Evolutionary conservation across 2,113 vertebrate genomes (phyloP).

Genomic region (Pteropus alecto): DNA sequence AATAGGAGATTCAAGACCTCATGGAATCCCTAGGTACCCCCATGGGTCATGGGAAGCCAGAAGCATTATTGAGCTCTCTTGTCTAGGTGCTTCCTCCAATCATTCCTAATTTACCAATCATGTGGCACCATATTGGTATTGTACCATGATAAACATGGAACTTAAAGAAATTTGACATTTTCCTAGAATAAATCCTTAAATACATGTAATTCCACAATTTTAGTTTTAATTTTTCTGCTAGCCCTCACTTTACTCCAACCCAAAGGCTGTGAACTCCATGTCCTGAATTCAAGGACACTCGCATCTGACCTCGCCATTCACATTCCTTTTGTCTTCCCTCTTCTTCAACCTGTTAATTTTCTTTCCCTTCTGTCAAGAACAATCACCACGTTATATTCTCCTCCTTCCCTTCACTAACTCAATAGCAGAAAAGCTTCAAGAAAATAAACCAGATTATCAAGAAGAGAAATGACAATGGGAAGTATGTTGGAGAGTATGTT

Average conservation of each 20-base stretch:
- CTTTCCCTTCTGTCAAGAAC: neutral
- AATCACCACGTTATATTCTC: neutral
- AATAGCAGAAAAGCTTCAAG: neutral
- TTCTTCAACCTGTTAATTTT: neutral
- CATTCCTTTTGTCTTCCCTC: neutral
- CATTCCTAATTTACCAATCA: neutral
- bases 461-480: neutral
- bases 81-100: neutral
- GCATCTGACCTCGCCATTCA: neutral
- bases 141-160: neutral
- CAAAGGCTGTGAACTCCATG: neutral
- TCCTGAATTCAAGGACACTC: neutral
- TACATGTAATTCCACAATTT: neutral
- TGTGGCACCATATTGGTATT: neutral
- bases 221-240: neutral
- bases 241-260: neutral
- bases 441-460: neutral
- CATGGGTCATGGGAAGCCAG: neutral
- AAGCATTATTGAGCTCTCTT: neutral
- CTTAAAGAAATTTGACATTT: neutral
- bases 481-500: neutral
- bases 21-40: neutral
- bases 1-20: neutral
- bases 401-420: neutral
- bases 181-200: neutral